phyloP scores from a whole-genome alignment of 1,140 invertebrate genomes.

The Dendrolimus kikuchii region DNA sequence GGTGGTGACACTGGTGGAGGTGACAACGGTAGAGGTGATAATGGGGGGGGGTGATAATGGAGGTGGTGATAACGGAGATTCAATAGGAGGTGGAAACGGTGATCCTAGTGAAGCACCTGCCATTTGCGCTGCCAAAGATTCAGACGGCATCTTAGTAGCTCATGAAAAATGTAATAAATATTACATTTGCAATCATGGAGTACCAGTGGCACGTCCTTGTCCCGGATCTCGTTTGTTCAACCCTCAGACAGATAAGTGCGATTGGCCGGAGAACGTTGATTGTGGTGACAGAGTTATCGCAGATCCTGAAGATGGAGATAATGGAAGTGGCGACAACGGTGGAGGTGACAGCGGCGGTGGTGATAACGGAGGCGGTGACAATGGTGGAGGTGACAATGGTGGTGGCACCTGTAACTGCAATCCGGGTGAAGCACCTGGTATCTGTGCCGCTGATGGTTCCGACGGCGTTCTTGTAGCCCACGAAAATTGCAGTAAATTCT shows the following conservation, averaged over 20 bases:
- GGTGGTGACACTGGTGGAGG: neutral
- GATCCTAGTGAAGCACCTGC: too few species aligned
- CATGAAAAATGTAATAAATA: too few species aligned
- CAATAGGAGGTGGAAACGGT: too few species aligned
- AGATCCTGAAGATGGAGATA: slow-evolving; percentile 7
- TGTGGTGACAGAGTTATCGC: neutral
- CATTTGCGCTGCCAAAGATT: too few species aligned
- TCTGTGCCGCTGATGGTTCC: slow-evolving; percentile 13
- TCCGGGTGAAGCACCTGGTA: slow-evolving; percentile 4
- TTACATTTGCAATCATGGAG: too few species aligned
- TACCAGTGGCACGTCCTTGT: too few species aligned
- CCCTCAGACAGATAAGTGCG: neutral
- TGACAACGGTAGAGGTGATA: neutral
- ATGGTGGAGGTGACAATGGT: neutral
- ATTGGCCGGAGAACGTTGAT: too few species aligned
- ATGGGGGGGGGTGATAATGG: slow-evolving; percentile 5
- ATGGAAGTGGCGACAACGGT: slow-evolving; percentile 1
- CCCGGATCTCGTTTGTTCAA: slow-evolving; percentile 22
- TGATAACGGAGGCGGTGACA: neutral
- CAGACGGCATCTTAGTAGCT: too few species aligned
- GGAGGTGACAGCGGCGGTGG: neutral
- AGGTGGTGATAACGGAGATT: neutral
- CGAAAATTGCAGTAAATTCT: slow-evolving; percentile 18
- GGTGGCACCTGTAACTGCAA: slow-evolving; percentile 9
- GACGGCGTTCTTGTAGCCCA: slow-evolving; percentile 16